Evolutionary conservation across 2,113 vertebrate genomes (phyloP).

Genomic region (Muntiacus muntjak): DNA sequence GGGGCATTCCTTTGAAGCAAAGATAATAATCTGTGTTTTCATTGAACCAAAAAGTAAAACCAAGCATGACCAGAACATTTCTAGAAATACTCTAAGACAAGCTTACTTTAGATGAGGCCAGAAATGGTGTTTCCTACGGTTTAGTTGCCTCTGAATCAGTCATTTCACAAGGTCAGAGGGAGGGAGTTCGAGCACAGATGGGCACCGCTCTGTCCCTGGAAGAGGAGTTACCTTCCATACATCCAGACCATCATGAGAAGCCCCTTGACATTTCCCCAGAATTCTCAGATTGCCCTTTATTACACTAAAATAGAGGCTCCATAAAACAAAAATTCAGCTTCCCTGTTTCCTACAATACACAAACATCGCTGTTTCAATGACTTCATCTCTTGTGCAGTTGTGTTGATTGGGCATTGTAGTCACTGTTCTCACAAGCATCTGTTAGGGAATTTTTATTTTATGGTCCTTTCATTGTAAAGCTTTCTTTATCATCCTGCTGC

Average conservation of each 20-base stretch:
- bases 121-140: neutral
- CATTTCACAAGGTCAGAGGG: neutral
- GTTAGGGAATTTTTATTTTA: neutral
- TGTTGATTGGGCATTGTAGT: neutral
- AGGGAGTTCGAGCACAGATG: neutral
- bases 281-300: neutral
- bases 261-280: neutral
- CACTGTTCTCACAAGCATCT: neutral
- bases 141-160: neutral
- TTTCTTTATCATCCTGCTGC: neutral
- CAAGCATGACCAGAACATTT: neutral
- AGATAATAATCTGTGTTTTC: neutral
- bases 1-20: neutral
- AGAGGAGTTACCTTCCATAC: neutral
- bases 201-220: neutral
- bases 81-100: neutral
- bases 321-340: neutral
- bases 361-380: neutral
- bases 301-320: neutral
- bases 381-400: neutral
- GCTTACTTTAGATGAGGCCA: neutral
- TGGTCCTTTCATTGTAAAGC: neutral
- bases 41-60: neutral
- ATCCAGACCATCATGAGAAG: neutral
- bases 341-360: neutral